Base-by-base conservation (phyloP, 1,140 invertebrate species). In the Steinernema khuongi region DNA sequence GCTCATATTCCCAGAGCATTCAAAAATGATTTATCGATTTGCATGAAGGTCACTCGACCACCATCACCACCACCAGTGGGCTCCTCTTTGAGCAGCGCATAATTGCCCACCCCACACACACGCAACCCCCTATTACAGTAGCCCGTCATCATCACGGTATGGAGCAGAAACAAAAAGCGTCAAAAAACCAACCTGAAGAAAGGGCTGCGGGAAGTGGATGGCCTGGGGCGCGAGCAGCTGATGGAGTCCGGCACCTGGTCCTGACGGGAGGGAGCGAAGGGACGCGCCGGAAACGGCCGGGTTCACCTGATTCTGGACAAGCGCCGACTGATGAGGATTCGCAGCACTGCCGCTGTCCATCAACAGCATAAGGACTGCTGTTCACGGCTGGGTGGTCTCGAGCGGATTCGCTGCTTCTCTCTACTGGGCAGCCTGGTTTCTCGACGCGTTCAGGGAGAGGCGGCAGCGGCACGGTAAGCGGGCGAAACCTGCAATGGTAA, bases 171-270 rank as follows among this genome's bases (percentile, higher is more conserved):
- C 2, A 7, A n/a, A 60, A 22, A 60, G 19, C 22, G 19, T 60
- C 50, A 7, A 60, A 60, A 60, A 60, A 60, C 50, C 50, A 60
- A 60, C 50, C 50, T 11, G 50, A 11, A 60, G 22, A 22, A 60
- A 60, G 4, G 7, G 50, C 22, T 7, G 50, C 50, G 7, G 50
- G 50, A 60, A 60, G 50, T 60, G 50, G 19, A 60, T 7, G 4
- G 50, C 11, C 19, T 60, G 50, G 14, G 50, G 50, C n/a, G 36
- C 50, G 50, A 60, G 50, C 50, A 60, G 50, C 50, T 60, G 50
- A 60, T 60, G 50, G 14, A 60, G 50, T n/a, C 7, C 36, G 36
- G 36, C 50, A 22, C 50, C 50, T 7, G 50, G 50, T 7, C 50
- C 50, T 14, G 36, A 41, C 7, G 50, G 50, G 14, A 60, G 26